These are phyloP conservation scores for Lamellibrachia luymesi DNA, from an alignment of 1,140 invertebrate species.

Conservation along the genomic window DNA sequence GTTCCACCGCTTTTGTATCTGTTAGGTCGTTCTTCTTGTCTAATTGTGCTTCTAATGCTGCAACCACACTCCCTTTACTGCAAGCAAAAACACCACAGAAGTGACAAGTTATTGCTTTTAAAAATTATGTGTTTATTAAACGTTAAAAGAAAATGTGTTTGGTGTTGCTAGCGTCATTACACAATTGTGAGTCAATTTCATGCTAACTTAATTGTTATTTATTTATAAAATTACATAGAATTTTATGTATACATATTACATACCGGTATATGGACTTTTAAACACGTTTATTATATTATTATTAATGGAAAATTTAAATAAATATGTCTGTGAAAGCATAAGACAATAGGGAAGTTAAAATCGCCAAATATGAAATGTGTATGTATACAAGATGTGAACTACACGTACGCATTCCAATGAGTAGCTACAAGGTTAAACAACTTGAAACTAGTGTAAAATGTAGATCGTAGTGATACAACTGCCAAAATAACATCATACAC, in stretches of 20 bases:
- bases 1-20: neutral
- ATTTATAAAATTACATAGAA: neutral
- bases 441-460: too few relatives aligned
- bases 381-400: neutral
- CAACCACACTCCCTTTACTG: neutral
- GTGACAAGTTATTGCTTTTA: too few relatives aligned
- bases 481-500: too few relatives aligned
- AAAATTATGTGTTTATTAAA: too few relatives aligned
- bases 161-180: too few relatives aligned
- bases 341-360: neutral
- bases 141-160: too few relatives aligned
- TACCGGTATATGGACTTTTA: neutral
- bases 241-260: neutral
- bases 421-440: too few relatives aligned
- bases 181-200: neutral
- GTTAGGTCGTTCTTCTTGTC: neutral
- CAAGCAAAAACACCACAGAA: neutral
- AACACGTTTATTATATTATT: neutral
- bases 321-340: neutral
- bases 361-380: neutral
- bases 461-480: too few relatives aligned
- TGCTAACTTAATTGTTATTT: neutral
- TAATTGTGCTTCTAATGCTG: neutral
- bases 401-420: neutral
- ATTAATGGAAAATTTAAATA: neutral